phyloP scores from a whole-genome alignment of 2,888 invertebrate genomes.

The Aleiodes alternator region DNA sequence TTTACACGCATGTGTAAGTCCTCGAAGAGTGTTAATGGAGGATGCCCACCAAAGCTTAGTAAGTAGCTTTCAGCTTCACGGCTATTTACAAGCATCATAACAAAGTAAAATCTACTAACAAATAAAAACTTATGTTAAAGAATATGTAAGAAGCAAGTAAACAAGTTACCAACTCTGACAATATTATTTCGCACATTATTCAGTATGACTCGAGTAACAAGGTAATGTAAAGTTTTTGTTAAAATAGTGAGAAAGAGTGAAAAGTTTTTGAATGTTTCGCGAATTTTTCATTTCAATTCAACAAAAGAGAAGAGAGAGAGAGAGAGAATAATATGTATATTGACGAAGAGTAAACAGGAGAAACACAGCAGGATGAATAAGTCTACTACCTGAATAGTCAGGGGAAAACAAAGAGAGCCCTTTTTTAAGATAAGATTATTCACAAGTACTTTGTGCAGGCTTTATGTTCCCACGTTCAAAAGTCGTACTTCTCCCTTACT shows the following conservation, averaged over 20 bases:
- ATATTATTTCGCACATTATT: constrained; percentile 4
- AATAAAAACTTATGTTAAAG: constrained; percentile 26
- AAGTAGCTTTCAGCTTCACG: constrained; percentile 16
- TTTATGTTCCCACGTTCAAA: constrained; percentile 25
- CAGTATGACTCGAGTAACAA: background rate
- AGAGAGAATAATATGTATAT: background rate
- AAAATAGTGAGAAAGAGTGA: background rate
- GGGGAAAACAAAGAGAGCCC: constrained; percentile 31
- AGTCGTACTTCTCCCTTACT: background rate
- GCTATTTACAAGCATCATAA: constrained; percentile 1
- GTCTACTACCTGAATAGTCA: constrained; percentile 3
- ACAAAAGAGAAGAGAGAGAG: background rate
- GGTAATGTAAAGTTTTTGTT: background rate
- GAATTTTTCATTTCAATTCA: constrained; percentile 5
- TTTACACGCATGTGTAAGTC: constrained; percentile 40
- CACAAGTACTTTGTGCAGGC: background rate
- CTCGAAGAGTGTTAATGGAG: constrained; percentile 37
- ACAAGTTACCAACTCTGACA: constrained; percentile 26
- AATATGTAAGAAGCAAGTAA: constrained; percentile 21
- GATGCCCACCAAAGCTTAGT: background rate
- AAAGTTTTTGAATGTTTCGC: background rate
- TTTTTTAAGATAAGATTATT: constrained; percentile 31
- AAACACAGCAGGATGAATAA: constrained; percentile 20
- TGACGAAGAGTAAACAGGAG: constrained; percentile 8
- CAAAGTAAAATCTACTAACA: constrained; percentile 17